Evolutionary conservation across 2,797 vertebrate genomes (phyloP).

Genomic region (Triplophysa bombifrons): DNA sequence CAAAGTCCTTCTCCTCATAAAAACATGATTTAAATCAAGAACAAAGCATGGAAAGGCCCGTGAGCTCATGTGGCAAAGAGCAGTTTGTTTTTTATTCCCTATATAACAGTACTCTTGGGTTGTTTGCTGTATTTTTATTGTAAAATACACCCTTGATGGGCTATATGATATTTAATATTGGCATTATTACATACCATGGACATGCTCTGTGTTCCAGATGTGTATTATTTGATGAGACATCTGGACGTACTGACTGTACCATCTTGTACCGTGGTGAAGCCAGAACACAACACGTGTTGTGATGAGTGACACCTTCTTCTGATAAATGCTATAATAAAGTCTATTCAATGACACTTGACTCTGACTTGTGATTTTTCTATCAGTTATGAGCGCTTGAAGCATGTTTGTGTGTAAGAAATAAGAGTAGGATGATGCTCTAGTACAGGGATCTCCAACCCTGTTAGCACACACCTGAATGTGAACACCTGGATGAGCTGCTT

Average conservation of each 20-base stretch:
- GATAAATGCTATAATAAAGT: slow-evolving; percentile 25
- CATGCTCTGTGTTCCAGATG: neutral
- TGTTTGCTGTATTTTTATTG: neutral
- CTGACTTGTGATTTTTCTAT: neutral
- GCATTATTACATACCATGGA: neutral
- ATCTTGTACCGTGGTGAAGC: neutral
- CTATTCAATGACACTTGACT: neutral
- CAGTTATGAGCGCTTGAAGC: too few species aligned
- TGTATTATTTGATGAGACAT: slow-evolving; percentile 1
- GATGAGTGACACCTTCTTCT: slow-evolving; percentile 1
- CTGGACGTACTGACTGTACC: neutral
- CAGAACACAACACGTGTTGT: neutral
- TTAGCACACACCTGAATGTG: too few species aligned
- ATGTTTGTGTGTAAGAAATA: too few species aligned
- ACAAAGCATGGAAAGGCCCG: neutral
- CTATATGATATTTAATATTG: slow-evolving; percentile 8
- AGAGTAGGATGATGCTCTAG: too few species aligned
- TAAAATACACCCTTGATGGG: neutral
- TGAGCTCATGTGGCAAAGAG: neutral
- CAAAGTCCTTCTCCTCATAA: neutral
- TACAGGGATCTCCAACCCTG: too few species aligned
- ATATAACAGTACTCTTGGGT: neutral
- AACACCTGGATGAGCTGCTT: too few species aligned
- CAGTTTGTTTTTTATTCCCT: neutral
- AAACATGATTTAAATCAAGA: neutral